Conservation (phyloP, 1,140 invertebrate genomes). For the Sipha flava region DNA sequence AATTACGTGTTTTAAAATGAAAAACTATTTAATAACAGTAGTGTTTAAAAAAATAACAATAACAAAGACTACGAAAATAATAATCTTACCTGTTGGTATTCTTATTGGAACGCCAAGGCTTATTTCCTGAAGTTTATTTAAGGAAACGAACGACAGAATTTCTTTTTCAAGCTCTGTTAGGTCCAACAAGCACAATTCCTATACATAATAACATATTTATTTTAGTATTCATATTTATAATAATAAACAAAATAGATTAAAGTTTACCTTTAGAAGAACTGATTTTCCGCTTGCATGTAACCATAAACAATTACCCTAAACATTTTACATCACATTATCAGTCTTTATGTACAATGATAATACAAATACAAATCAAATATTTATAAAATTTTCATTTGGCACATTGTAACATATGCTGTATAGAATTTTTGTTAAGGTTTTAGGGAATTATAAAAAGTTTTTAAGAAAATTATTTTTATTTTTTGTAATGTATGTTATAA, state of each 20-base stretch:
- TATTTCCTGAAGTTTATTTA: constrained; percentile 77
- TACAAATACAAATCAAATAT: background rate
- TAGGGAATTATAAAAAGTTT: too few relatives aligned
- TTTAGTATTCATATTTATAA: background rate
- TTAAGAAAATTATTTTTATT: too few relatives aligned
- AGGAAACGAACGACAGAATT: constrained; percentile 70
- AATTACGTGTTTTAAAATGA: too few relatives aligned
- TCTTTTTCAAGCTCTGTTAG: constrained; percentile 72
- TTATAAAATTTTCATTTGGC: too few relatives aligned
- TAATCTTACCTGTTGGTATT: constrained; percentile 59
- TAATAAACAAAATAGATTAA: background rate
- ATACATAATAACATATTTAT: constrained; percentile 13
- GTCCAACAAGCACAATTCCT: constrained; percentile 59
- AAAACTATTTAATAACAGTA: too few relatives aligned
- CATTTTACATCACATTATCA: background rate
- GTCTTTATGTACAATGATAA: background rate
- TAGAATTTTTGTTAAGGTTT: too few relatives aligned
- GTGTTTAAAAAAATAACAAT: too few relatives aligned
- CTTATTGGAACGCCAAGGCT: constrained; percentile 71
- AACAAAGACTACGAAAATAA: too few relatives aligned
- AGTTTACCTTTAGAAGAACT: constrained; percentile 51
- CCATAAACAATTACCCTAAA: constrained; percentile 77
- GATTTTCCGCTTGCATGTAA: constrained; percentile 63
- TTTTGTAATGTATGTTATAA: too few relatives aligned
- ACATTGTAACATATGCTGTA: too few relatives aligned